Conservation (phyloP, 1,140 invertebrate genomes). For the Leptinotarsa texana region DNA sequence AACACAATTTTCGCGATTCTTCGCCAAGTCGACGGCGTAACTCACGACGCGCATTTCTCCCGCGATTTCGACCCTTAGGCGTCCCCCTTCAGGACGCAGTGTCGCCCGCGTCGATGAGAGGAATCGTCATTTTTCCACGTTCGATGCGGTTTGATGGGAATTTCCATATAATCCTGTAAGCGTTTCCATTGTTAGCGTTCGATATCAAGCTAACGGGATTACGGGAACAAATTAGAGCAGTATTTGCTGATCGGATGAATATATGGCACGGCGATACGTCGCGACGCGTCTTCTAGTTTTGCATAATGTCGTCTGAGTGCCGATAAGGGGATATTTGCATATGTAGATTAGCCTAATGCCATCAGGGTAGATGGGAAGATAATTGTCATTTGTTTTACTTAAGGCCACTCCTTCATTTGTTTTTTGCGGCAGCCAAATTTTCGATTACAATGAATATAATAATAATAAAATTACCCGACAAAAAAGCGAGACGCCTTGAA, state of each 20-base stretch:
- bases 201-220: constrained; percentile 5
- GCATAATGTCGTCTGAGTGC: neutral
- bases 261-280: neutral
- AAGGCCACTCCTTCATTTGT: neutral
- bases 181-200: neutral
- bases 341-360: neutral
- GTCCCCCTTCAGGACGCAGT: neutral
- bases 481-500: too few relatives aligned
- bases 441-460: too few relatives aligned
- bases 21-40: neutral
- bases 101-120: neutral
- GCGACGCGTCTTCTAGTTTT: neutral
- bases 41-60: neutral
- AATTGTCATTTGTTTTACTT: constrained; percentile 6
- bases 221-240: constrained; percentile 1
- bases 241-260: constrained; percentile 3
- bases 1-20: neutral
- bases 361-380: neutral
- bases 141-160: neutral
- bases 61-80: neutral
- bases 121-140: neutral
- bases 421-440: too few relatives aligned
- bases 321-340: neutral
- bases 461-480: too few relatives aligned
- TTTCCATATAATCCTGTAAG: constrained; percentile 2